Evolutionary conservation across 2,888 invertebrate species (phyloP).

Genomic region (Cremastinae sp.): DNA sequence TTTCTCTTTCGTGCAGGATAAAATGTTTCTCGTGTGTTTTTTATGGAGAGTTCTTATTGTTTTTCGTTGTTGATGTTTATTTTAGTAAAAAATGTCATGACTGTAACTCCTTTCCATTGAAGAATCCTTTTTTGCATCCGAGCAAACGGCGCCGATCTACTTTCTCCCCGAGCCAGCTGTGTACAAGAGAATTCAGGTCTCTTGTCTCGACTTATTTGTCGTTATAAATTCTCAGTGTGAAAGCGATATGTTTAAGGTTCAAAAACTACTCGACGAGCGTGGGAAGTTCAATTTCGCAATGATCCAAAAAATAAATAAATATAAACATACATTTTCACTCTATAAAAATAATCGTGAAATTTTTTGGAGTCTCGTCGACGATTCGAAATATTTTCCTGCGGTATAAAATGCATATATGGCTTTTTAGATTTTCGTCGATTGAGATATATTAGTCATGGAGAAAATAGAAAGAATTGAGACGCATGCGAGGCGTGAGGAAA

Average conservation of each 20-base stretch:
- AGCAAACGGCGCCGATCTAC: conserved; percentile 30
- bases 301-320: background rate
- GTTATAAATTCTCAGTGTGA: conserved; percentile 29
- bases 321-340: background rate
- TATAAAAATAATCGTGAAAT: background rate
- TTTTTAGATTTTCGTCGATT: no score
- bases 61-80: no score
- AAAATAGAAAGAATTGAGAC: background rate
- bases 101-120: conserved; percentile 10
- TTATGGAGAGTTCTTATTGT: no score
- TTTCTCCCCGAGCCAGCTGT: conserved; percentile 51
- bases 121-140: conserved; percentile 14
- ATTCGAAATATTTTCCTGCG: no score
- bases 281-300: background rate
- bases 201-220: conserved; percentile 33
- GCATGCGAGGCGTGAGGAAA: background rate
- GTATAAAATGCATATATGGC: no score
- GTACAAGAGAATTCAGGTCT: conserved; percentile 41
- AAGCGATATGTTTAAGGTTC: conserved; percentile 4
- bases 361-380: background rate
- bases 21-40: background rate
- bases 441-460: no score
- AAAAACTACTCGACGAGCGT: background rate
- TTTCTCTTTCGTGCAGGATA: conserved; percentile 13
- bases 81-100: conserved; percentile 16